Percentiles rank a stretch among this genome's conserved stretches.
Evolutionary conservation across 2,888 invertebrate species (phyloP).

Genomic region (Eupeodes luniger): DNA sequence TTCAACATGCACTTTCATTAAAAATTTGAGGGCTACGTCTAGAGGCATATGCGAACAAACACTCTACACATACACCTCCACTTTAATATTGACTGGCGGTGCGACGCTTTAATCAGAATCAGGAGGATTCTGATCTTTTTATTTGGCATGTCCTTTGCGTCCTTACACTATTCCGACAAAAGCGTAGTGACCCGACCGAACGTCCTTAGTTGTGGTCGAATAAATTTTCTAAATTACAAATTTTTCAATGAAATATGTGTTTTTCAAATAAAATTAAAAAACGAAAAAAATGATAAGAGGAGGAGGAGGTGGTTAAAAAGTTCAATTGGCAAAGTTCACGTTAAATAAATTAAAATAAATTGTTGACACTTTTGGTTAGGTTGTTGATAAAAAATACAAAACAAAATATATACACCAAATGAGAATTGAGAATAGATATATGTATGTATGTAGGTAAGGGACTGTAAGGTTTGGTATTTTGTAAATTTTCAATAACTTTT

Average conservation of each 20-base stretch:
- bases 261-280: neutral
- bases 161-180: neutral
- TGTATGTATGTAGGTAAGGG: neutral
- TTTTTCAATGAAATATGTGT: slow-evolving; percentile 7
- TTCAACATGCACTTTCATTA: slow-evolving; percentile 38
- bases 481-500: slow-evolving; percentile 33
- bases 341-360: slow-evolving; percentile 56
- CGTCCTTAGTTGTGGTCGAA: slow-evolving; percentile 34
- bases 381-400: slow-evolving; percentile 18
- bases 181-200: too few species aligned
- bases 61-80: neutral
- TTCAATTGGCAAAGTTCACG: slow-evolving; percentile 26
- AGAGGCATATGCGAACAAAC: neutral
- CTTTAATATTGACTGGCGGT: neutral
- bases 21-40: neutral
- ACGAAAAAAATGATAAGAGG: neutral
- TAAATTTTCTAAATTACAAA: slow-evolving; percentile 70
- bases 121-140: neutral
- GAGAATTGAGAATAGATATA: neutral
- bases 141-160: neutral
- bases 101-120: neutral
- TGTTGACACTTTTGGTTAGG: slow-evolving; percentile 65
- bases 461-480: neutral
- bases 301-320: neutral
- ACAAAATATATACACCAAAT: neutral